Base-by-base conservation (phyloP, 2,797 vertebrate species). In the Molossus molossus region DNA sequence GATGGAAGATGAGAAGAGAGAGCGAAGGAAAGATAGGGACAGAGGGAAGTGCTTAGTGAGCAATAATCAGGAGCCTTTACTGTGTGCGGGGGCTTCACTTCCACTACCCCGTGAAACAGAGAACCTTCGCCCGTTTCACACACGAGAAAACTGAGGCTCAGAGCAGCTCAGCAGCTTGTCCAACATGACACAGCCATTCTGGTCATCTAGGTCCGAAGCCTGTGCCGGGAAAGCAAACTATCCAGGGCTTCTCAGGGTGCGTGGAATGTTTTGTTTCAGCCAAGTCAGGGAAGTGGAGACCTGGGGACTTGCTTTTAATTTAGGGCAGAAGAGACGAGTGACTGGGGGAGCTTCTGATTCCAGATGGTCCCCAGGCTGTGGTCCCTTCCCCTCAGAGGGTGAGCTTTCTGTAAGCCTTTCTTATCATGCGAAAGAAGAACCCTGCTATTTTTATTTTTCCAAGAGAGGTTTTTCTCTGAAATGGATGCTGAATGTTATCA, bases 401-500 rank as follows among this genome's bases (percentile, higher is more conserved):
- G 15, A 25, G 58, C 5, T 37, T 90, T n/a, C 53, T 67, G 3
- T 20, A 21, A 64, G 77, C 14, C 77, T 90, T 80, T 90, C 73
- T 88, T 83, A 62, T n/a, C 58, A 23, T 8, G 45, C 81, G 55
- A 45, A 84, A 73, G 86, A 85, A 91, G 93, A 85, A 67, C 65
- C 86, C 60, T 93, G 90, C 83, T 67, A 90, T 95, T 97, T 96
- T 95, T 91, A 90, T 96, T 95, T 97, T 96, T 94, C 97, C 81
- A 95, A 77, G 93, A 90, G 70, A 95, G 87, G 45, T 87, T 96
- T 97, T 94, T 40, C 96, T 81, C 64, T 53, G 75, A 95, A 96
- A 96, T 96, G 83, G 94, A 97, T 96, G 95, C 93, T 94, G 96
- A 96, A 77, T 65, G 72, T 97, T 96, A 97, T 96, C 96, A 96